Conservation (phyloP, 2,888 invertebrate species). For the Flexamia atlantica region DNA sequence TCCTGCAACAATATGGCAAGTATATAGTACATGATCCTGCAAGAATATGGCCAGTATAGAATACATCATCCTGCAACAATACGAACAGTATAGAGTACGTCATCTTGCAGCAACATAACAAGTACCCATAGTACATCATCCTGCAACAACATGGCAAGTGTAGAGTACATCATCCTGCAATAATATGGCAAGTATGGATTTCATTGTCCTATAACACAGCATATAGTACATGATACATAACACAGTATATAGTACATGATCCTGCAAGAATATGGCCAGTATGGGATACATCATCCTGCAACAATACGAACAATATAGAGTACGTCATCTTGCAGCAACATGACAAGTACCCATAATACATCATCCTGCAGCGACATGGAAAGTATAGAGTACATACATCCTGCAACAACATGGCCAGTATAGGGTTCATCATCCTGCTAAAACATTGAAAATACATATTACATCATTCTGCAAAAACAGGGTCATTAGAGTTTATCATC, state of each 20-base stretch:
- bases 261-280: neutral
- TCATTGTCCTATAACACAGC: neutral
- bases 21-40: too few species aligned
- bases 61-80: neutral
- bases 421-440: neutral
- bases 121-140: constrained; percentile 63
- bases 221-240: too few species aligned
- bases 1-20: constrained; percentile 36
- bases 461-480: neutral
- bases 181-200: too few species aligned
- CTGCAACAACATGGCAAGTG: constrained; percentile 26
- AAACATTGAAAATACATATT: neutral
- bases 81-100: neutral
- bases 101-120: too few species aligned
- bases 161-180: too few species aligned
- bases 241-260: too few species aligned
- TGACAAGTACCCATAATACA: too few species aligned
- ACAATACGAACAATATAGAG: neutral
- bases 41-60: neutral
- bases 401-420: constrained; percentile 33
- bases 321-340: too few species aligned
- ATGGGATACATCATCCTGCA: neutral
- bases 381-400: constrained; percentile 55
- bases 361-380: neutral
- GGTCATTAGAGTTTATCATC: too few species aligned